A percentile compares a stretch with the other conserved stretches of the same genome.
Evolutionary conservation across 2,113 vertebrate genomes (phyloP).

Genomic region (Passer domesticus): DNA sequence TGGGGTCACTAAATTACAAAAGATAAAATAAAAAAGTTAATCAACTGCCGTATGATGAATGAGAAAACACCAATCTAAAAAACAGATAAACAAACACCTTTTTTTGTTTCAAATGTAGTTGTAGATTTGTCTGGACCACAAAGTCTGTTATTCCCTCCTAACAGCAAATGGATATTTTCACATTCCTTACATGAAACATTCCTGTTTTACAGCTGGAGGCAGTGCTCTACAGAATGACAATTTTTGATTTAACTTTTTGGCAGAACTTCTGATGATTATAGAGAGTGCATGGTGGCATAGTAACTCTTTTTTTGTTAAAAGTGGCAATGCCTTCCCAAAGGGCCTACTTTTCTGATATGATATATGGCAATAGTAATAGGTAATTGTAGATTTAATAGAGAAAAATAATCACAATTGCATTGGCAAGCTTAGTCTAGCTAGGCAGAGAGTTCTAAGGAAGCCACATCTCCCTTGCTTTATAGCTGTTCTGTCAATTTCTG

Average conservation of each 20-base stretch:
- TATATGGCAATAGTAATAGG: background rate
- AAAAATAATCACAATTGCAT: constrained; percentile 63
- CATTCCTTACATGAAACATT: background rate
- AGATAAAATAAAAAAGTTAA: background rate
- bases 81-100: background rate
- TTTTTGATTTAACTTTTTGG: background rate
- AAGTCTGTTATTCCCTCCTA: background rate
- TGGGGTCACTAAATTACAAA: background rate
- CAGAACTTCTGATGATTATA: background rate
- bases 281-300: background rate
- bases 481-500: constrained; percentile 39
- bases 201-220: background rate
- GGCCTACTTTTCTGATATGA: background rate
- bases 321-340: background rate
- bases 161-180: background rate
- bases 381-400: constrained; percentile 41
- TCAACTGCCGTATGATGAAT: background rate
- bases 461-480: constrained; percentile 44
- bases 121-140: background rate
- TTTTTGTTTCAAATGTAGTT: background rate
- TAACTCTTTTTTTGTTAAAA: constrained; percentile 33
- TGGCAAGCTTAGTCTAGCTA: constrained; percentile 15
- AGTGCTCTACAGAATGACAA: background rate
- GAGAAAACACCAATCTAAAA: background rate
- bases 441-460: constrained; percentile 35